These are phyloP conservation scores for Magallana gigas DNA, from an alignment of 1,140 invertebrate species.

Conservation along the genomic window DNA sequence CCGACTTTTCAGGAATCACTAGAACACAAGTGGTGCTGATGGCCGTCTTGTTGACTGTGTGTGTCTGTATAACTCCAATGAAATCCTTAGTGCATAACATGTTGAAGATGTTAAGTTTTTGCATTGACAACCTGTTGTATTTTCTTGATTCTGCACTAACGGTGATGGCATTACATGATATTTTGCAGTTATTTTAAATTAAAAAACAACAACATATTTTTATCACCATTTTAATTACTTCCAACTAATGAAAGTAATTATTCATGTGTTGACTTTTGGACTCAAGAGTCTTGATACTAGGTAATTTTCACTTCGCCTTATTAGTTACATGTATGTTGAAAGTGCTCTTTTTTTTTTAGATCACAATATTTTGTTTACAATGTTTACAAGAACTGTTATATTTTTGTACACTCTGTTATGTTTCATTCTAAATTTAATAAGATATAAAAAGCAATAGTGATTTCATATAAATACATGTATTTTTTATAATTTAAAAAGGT, in stretches of 20 bases:
- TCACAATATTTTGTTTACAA: too few relatives aligned
- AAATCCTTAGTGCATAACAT: background rate
- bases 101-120: background rate
- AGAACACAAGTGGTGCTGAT: background rate
- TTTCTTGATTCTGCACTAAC: background rate
- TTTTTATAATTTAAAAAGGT: too few relatives aligned
- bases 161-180: background rate
- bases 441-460: too few relatives aligned
- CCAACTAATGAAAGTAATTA: background rate
- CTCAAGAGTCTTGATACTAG: too few relatives aligned
- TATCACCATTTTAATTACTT: background rate
- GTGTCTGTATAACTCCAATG: background rate
- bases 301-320: too few relatives aligned
- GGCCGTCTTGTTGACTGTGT: background rate
- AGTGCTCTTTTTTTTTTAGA: too few relatives aligned
- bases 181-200: background rate
- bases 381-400: too few relatives aligned
- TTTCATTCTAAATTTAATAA: too few relatives aligned
- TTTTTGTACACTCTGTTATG: too few relatives aligned
- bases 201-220: background rate
- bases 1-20: background rate
- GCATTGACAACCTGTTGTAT: background rate
- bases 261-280: too few relatives aligned
- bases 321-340: too few relatives aligned
- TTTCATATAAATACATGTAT: too few relatives aligned